phyloP scores from a whole-genome alignment of 2,113 vertebrate species.

The Trogon melanurus region DNA sequence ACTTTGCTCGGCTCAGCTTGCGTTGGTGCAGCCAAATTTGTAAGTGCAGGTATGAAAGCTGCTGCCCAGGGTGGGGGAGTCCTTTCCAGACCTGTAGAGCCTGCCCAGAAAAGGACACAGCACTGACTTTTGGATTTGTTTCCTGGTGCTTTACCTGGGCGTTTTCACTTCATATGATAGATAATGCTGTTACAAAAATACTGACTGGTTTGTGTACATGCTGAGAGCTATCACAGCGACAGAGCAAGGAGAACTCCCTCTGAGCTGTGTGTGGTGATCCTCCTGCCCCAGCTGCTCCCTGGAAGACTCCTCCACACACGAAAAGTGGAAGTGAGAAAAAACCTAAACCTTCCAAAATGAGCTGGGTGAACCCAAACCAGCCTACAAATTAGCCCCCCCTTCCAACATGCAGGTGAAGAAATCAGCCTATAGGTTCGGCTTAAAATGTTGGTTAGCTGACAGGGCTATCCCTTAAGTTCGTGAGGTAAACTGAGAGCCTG shows the following conservation, averaged over 20 bases:
- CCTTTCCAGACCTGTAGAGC: neutral
- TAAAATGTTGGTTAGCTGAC: neutral
- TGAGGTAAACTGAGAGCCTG: neutral
- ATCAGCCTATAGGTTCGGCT: neutral
- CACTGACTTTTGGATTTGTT: neutral
- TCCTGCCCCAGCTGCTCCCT: neutral
- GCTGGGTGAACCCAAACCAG: neutral
- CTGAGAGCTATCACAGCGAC: neutral
- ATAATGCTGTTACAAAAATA: neutral
- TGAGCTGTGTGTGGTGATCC: neutral
- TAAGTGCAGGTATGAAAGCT: neutral
- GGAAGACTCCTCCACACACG: neutral
- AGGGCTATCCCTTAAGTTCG: neutral
- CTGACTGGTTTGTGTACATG: neutral
- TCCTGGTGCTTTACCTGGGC: neutral
- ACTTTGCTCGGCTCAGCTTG: neutral
- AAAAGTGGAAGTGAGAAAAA: neutral
- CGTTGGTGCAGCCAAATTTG: fast-evolving
- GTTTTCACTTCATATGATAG: neutral
- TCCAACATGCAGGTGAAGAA: neutral
- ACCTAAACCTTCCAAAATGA: neutral
- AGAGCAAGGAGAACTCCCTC: neutral
- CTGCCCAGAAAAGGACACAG: neutral
- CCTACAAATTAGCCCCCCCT: neutral
- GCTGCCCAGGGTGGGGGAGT: neutral